Evolutionary conservation across 2,797 vertebrate species (phyloP).

Genomic region (Gouania willdenowi): DNA sequence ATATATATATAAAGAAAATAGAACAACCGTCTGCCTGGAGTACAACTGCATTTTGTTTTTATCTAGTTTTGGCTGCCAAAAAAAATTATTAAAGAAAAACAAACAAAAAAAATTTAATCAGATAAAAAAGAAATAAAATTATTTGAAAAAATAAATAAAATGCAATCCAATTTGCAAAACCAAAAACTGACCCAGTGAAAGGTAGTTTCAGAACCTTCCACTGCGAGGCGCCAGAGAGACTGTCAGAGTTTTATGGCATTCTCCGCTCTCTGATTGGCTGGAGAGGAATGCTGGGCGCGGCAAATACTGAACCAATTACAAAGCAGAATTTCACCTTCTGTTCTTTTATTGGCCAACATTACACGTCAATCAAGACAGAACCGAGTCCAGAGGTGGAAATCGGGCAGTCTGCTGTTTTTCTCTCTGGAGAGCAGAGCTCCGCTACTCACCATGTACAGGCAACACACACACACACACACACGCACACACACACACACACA

Average conservation of each 20-base stretch:
- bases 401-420: slow-evolving; percentile 59
- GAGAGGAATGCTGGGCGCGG: background rate
- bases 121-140: slow-evolving; percentile 42
- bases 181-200: slow-evolving; percentile 12
- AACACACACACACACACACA: slow-evolving; percentile 3
- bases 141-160: no score
- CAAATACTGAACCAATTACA: slow-evolving; percentile 42
- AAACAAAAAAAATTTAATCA: slow-evolving; percentile 39
- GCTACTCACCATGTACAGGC: background rate
- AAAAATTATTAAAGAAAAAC: no score
- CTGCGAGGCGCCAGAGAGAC: slow-evolving; percentile 64
- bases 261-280: slow-evolving; percentile 40
- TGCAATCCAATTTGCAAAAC: slow-evolving; percentile 52
- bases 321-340: background rate
- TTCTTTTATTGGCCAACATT: slow-evolving; percentile 59
- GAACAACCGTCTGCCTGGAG: no score
- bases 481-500: background rate
- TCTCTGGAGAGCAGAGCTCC: slow-evolving; percentile 63
- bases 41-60: no score
- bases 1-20: no score
- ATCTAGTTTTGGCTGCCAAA: no score
- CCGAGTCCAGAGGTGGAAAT: slow-evolving; percentile 18
- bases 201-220: slow-evolving; percentile 55
- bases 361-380: slow-evolving; percentile 70
- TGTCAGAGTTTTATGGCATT: slow-evolving; percentile 20